Base-by-base conservation (phyloP, 1,140 invertebrate genomes). In the Hycleus phaleratus region DNA sequence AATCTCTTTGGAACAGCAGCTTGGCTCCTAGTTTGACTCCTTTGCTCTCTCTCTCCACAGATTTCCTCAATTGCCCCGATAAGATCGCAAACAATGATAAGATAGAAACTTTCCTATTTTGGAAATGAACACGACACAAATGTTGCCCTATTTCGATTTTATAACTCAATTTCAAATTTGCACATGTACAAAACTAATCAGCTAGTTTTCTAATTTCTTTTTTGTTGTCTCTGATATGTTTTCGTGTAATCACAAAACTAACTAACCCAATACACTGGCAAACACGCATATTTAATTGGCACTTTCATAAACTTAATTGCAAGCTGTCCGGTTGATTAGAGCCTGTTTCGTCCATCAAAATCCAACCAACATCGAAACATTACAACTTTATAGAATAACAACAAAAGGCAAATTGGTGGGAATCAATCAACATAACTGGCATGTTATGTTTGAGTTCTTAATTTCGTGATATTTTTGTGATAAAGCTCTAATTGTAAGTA, bases 1-100 rank as follows among this genome's bases (percentile, higher is more conserved):
- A 71, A 71, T 71, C 70, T 70, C 59, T 58, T 58, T 57, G 61
- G 18, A 18, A 18, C 67, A 65, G 62, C 67, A 69, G 67, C 68
- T 69, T 67, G 67, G 66, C 67, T 68, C 60, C 32, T 32, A 32
- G 7, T 4, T 32, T 32, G 32, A 32, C 32, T 32, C 32, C 32
- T 32, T 32, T 32, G 53, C 45, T 59, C 57, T 48, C 45, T 56
- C 26, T 48, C 48, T 46, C 46, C 54, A 59, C 56, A 49, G 55
- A 63, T 63, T 58, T 56, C 43, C 38, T 56, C 49, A 61, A 65
- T 65, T 60, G 50, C 61, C 46, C 43, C 42, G 63, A 65, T 65
- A 65, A 65, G 63, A 65, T 63, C 32, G 1, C 32, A 32, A 32
- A 32, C 7, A 32, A 54, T 46, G 63, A 60, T 59, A 59, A 52